Base-by-base conservation (phyloP, 1,140 invertebrate species). In the Melanaphis sacchari region DNA sequence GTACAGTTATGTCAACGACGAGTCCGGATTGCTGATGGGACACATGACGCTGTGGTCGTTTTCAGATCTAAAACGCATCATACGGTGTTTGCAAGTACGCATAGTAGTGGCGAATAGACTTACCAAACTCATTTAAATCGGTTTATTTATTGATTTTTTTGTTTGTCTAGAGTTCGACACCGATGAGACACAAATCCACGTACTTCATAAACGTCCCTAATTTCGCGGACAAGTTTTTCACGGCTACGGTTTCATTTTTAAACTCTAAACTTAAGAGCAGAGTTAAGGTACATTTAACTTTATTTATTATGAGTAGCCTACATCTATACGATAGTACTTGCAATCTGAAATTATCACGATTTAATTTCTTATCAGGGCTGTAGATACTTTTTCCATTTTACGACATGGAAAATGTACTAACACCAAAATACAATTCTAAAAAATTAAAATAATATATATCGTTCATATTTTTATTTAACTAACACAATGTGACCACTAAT, bases 131-230 rank as follows among this genome's bases (percentile, higher is more conserved):
- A n/a, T 26, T 8, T 24, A 41, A 41, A 40, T 40, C 31, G 15
- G 15, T 49, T 49, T 21, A 49, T 21, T 46, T 18, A 49, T 41
- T 49, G 36, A 9, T 49, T 38, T 89, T 88, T 38, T 43, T 40
- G 5, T 96, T 26, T 15, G 11, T 52, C 4, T 95, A 98, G 97
- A 98, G 97, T 95, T 97, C 97, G 1, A 97, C 97, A n/a, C 98
- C 98, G 2, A 97, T 98, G 96, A 96, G 98, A 26, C 97, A 98
- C 95, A 98, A 98, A 94, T 96, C 97, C 94, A 97, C 98, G 1
- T 97, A 98, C 94, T 97, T 98, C 94, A 95, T 98, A 40, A 98
- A 98, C 94, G 97, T 98, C 90, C 97, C 97, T 0, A 96, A 96
- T 89, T 97, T 96, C 94, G 97, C 97, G 4, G 96, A 96, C 2